A percentile compares a stretch with the other conserved stretches of the same genome.
Evolutionary conservation across 2,888 invertebrate genomes (phyloP).

Genomic region (Gortyna flavago): DNA sequence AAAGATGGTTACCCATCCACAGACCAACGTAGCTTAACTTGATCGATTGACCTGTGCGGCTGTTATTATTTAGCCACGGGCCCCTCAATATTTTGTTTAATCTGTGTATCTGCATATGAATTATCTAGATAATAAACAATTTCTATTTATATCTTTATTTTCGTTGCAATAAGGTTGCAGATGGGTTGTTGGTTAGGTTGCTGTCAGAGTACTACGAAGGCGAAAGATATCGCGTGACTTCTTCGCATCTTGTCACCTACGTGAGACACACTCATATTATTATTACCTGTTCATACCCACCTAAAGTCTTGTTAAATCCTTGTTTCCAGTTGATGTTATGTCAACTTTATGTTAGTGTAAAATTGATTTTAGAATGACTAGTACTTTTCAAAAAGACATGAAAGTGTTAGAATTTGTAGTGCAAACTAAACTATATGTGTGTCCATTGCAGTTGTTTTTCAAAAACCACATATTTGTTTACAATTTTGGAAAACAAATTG

Average conservation of each 20-base stretch:
- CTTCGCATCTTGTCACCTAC: neutral
- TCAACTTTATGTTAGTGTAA: neutral
- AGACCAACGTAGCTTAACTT: too few relatives aligned
- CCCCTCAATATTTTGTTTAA: too few relatives aligned
- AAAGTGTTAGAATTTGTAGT: neutral
- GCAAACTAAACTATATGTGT: neutral
- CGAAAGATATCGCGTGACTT: constrained; percentile 36
- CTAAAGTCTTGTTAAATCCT: too few relatives aligned
- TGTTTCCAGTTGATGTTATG: neutral
- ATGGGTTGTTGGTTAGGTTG: neutral
- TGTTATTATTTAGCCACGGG: too few relatives aligned
- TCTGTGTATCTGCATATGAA: neutral
- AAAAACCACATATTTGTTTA: neutral
- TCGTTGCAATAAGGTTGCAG: neutral
- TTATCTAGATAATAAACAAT: neutral
- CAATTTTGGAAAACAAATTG: neutral
- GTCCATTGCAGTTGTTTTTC: neutral
- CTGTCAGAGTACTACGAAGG: neutral
- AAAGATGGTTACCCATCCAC: too few relatives aligned
- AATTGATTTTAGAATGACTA: neutral
- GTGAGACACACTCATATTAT: constrained; percentile 13
- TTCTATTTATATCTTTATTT: neutral
- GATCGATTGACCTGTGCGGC: too few relatives aligned
- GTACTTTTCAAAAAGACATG: neutral
- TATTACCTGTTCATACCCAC: neutral